Conservation (phyloP, 2,797 vertebrate species). For the Poeciliopsis paucimaculata region DNA sequence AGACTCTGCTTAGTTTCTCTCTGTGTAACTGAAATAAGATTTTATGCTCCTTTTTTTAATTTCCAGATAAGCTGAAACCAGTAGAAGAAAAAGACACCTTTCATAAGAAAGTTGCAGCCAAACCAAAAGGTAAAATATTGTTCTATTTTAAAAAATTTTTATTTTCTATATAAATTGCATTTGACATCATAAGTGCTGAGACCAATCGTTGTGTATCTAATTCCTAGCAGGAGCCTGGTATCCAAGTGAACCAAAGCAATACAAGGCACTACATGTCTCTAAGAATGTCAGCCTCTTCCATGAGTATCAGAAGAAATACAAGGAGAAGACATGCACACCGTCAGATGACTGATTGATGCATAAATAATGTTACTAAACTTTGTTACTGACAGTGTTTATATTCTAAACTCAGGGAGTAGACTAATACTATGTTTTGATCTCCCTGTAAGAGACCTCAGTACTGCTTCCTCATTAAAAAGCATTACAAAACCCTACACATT, state of each 20-base stretch:
- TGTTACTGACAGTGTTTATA: background rate
- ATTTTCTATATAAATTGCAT: background rate
- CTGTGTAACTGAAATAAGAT: background rate
- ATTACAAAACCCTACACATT: background rate
- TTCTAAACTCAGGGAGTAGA: background rate
- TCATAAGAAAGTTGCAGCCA: background rate
- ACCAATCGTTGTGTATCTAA: background rate
- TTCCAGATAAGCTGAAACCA: background rate
- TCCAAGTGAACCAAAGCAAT: slow-evolving; percentile 28
- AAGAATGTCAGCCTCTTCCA: slow-evolving; percentile 48
- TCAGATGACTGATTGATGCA: slow-evolving; percentile 4
- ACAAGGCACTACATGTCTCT: background rate
- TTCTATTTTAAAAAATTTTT: background rate
- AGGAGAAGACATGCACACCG: slow-evolving; percentile 24
- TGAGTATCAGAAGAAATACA: slow-evolving; percentile 68
- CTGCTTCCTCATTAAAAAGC: background rate
- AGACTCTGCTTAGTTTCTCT: too few relatives aligned
- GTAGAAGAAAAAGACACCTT: background rate
- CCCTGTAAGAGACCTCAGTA: background rate
- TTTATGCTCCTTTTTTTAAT: background rate
- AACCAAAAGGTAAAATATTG: background rate
- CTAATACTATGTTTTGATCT: background rate
- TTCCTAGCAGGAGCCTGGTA: slow-evolving; percentile 35
- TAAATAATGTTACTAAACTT: background rate
- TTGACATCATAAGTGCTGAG: background rate